These are phyloP conservation scores for Pterocles gutturalis DNA, from an alignment of 2,113 vertebrate species.

Conservation along the genomic window DNA sequence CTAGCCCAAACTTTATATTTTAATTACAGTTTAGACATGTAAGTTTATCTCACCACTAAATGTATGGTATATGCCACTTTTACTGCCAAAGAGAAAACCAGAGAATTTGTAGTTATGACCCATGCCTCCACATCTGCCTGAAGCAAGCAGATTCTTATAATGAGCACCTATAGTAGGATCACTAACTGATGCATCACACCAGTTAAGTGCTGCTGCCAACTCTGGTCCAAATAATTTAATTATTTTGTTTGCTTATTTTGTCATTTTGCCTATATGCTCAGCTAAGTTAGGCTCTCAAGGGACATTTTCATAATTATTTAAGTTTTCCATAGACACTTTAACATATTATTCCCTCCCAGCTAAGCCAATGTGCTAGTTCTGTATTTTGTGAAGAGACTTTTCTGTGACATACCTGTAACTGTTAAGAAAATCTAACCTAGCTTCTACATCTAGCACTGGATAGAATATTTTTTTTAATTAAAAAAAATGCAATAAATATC, in stretches of 20 bases:
- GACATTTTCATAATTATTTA: not conserved
- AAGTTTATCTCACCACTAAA: not conserved
- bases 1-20: not conserved
- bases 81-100: not conserved
- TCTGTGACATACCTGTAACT: not conserved
- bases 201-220: not conserved
- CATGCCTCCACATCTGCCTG: not conserved
- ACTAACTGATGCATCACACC: not conserved
- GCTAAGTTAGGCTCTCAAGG: not conserved
- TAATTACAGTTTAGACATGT: not conserved
- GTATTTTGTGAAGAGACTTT: not conserved
- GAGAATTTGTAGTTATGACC: not conserved
- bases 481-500: not conserved
- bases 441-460: not conserved
- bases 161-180: not conserved
- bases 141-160: not conserved
- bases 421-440: not conserved
- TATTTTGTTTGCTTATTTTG: not conserved
- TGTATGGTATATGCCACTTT: fast-evolving
- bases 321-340: not conserved
- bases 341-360: not conserved
- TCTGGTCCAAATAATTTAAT: not conserved
- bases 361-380: not conserved
- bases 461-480: not conserved
- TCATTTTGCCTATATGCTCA: not conserved